Evolutionary conservation across 1,140 invertebrate species (phyloP).

Genomic region (Pseudomyrmex sp.): DNA sequence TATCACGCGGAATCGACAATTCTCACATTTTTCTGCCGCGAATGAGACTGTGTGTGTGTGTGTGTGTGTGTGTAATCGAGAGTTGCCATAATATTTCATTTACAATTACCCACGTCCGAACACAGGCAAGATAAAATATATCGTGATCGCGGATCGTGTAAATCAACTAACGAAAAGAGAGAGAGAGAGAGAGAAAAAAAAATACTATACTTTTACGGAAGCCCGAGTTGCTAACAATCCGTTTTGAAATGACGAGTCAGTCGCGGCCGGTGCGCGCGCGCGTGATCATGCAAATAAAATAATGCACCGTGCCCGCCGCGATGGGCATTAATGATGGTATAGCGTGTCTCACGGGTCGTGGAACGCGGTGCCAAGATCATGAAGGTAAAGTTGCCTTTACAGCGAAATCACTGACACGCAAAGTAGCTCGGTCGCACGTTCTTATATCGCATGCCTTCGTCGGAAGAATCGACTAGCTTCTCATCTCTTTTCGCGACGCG

Average conservation of each 20-base stretch:
- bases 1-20: neutral
- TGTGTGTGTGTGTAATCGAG: neutral
- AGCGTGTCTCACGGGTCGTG: slow-evolving; percentile 63
- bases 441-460: slow-evolving; percentile 46
- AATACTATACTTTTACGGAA: slow-evolving; percentile 25
- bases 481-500: slow-evolving; percentile 25
- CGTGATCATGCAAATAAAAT: slow-evolving; percentile 67
- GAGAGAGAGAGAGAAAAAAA: no score
- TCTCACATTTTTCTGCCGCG: neutral
- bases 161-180: neutral
- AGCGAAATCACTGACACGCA: slow-evolving; percentile 60
- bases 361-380: slow-evolving; percentile 67
- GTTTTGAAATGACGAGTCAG: slow-evolving; percentile 52
- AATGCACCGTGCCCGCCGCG: slow-evolving; percentile 34
- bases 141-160: slow-evolving; percentile 10
- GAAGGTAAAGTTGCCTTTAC: slow-evolving; percentile 59
- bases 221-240: slow-evolving; percentile 1
- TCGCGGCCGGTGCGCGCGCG: neutral
- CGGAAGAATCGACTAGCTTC: slow-evolving; percentile 31
- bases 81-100: neutral
- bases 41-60: neutral
- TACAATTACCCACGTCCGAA: neutral
- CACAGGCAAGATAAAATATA: neutral
- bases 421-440: slow-evolving; percentile 64
- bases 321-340: slow-evolving; percentile 62